Percentiles rank a stretch among this genome's conserved stretches.
Conservation (phyloP, 2,888 invertebrate genomes). For the Sthenelais limicola region DNA sequence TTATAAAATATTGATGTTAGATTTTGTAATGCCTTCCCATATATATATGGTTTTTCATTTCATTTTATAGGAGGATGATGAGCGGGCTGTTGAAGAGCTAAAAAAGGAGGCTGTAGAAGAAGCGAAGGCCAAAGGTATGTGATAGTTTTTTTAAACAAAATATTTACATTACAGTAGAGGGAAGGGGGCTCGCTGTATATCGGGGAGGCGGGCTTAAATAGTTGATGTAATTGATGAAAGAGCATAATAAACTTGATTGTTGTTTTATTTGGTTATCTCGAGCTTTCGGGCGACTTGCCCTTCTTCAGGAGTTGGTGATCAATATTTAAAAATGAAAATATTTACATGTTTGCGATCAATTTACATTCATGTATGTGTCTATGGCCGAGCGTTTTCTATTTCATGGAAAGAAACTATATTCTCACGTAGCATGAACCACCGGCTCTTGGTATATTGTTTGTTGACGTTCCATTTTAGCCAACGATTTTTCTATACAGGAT, state of each 20-base stretch:
- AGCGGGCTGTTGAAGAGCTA: constrained; percentile 61
- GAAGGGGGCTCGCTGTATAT: no score
- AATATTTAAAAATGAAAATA: background rate
- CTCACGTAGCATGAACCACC: no score
- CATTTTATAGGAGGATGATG: constrained; percentile 61
- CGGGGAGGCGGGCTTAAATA: no score
- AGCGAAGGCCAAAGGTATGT: constrained; percentile 56
- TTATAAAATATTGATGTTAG: no score
- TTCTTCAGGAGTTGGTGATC: background rate
- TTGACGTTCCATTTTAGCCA: no score
- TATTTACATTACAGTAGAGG: background rate
- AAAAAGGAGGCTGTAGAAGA: constrained; percentile 57
- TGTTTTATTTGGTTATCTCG: background rate
- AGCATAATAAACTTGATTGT: background rate
- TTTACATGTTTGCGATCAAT: background rate
- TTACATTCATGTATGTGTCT: no score
- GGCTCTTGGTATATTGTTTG: no score
- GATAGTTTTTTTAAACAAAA: background rate
- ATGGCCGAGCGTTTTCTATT: no score
- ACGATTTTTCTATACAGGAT: constrained; percentile 52
- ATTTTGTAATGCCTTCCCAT: background rate
- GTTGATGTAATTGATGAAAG: background rate
- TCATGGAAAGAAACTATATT: no score
- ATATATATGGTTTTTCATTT: background rate
- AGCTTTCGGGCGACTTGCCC: background rate